phyloP scores from a whole-genome alignment of 1,140 invertebrate genomes.

The Stenopsyche tienmushanensis region DNA sequence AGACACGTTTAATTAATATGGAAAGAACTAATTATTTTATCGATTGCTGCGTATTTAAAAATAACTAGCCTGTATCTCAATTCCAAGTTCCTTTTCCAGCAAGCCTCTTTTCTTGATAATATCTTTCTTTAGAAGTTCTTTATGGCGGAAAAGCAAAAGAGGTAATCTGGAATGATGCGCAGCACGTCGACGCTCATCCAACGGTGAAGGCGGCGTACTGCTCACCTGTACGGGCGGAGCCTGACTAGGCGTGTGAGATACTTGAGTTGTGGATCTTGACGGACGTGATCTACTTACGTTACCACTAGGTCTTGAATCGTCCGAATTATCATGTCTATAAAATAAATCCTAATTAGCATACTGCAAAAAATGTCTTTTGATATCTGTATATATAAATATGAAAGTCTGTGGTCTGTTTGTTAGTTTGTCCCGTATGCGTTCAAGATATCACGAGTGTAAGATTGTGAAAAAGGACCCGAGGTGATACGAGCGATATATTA shows the following conservation, averaged over 20 bases:
- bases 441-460: no score
- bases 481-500: no score
- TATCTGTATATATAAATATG: no score
- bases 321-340: conserved; percentile 22
- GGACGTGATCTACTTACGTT: conserved; percentile 39
- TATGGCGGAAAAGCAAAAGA: conserved; percentile 77
- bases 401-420: no score
- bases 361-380: not conserved
- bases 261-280: conserved; percentile 35
- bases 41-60: not conserved
- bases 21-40: not conserved
- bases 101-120: conserved; percentile 87
- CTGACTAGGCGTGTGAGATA: conserved; percentile 4
- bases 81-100: conserved; percentile 87
- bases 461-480: no score
- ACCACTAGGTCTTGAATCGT: conserved; percentile 45
- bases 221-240: not conserved
- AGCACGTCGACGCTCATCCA: conserved; percentile 49
- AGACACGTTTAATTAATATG: not conserved
- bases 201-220: conserved; percentile 2
- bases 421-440: no score
- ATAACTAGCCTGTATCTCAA: conserved; percentile 75
- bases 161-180: conserved; percentile 59
- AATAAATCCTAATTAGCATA: not conserved
- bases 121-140: conserved; percentile 90